Percentiles rank a stretch among this genome's conserved stretches.
phyloP scores from a whole-genome alignment of 2,113 vertebrate species.

The Atractosteus spatula region DNA sequence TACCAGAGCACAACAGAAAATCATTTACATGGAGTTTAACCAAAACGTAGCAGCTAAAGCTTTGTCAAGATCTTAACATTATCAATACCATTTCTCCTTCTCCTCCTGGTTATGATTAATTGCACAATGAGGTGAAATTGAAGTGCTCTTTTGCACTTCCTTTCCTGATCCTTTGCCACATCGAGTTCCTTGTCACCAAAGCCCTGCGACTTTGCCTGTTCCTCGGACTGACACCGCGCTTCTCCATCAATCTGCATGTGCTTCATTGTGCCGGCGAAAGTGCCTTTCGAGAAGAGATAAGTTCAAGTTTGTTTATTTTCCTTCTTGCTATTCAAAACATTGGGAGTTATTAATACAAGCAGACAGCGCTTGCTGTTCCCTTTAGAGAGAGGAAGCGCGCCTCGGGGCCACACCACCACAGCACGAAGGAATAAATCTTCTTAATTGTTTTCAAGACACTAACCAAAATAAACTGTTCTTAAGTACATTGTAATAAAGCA shows the following conservation, averaged over 20 bases:
- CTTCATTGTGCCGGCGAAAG: conserved; percentile 30
- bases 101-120: too few species aligned
- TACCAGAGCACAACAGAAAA: too few species aligned
- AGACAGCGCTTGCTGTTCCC: conserved; percentile 40
- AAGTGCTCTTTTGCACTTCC: too few species aligned
- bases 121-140: too few species aligned
- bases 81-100: too few species aligned
- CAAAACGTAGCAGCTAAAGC: too few species aligned
- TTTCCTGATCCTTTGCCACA: too few species aligned
- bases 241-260: conserved; percentile 47
- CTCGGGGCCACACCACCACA: conserved; percentile 52
- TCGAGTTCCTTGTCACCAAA: too few species aligned
- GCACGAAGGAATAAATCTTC: conserved; percentile 67
- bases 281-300: conserved; percentile 39
- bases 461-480: conserved; percentile 69
- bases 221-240: conserved; percentile 25
- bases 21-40: too few species aligned
- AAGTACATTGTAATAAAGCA: conserved; percentile 63
- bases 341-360: background rate
- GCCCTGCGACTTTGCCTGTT: too few species aligned
- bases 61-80: too few species aligned
- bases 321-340: conserved; percentile 34
- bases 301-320: conserved; percentile 58
- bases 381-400: conserved; percentile 59
- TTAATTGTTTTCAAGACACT: conserved; percentile 76